Evolutionary conservation across 2,888 invertebrate species (phyloP).

Genomic region (Athripsodes cinereus): DNA sequence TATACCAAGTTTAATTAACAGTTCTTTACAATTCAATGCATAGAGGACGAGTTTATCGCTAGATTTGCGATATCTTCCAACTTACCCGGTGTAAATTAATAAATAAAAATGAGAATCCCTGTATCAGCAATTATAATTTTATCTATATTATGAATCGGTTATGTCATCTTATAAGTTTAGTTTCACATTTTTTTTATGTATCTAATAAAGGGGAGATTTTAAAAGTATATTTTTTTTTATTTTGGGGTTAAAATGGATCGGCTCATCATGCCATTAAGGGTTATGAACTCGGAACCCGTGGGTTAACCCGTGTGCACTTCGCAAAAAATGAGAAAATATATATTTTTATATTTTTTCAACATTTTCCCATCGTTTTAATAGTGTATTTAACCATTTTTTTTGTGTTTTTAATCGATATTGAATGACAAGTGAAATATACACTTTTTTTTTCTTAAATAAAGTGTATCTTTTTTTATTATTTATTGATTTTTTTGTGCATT

Average conservation of each 20-base stretch:
- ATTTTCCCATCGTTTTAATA: not conserved
- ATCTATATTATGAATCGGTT: too few species aligned
- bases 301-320: not conserved
- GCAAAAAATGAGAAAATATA: not conserved
- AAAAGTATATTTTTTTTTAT: not conserved
- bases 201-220: not conserved
- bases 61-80: too few species aligned
- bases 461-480: not conserved
- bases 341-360: not conserved
- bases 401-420: conserved; percentile 13
- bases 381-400: not conserved
- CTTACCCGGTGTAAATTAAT: too few species aligned
- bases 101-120: too few species aligned
- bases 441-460: not conserved
- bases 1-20: too few species aligned
- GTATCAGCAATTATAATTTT: too few species aligned
- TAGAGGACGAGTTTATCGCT: too few species aligned
- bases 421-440: conserved; percentile 25
- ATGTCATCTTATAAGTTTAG: too few species aligned
- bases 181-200: not conserved
- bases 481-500: not conserved
- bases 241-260: not conserved
- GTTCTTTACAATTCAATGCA: too few species aligned
- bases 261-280: not conserved
- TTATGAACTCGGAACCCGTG: not conserved